Conservation (phyloP, 1,140 invertebrate genomes). For the Hylyphantes graminicola region DNA sequence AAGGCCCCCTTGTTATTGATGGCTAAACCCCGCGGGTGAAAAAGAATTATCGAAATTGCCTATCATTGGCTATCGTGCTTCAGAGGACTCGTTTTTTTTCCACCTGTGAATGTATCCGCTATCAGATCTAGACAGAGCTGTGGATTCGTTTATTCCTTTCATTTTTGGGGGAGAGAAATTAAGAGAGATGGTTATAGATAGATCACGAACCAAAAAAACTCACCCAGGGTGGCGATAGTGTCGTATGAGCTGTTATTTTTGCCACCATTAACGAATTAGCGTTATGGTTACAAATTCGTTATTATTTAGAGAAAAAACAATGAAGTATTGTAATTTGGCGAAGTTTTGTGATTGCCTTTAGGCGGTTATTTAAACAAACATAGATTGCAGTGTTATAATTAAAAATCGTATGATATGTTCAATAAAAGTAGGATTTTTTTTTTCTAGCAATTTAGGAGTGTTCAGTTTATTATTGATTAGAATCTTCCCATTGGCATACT, state of each 20-base stretch:
- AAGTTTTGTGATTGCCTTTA: neutral
- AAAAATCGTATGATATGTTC: too few relatives aligned
- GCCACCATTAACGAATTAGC: neutral
- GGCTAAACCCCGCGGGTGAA: slow-evolving; percentile 18
- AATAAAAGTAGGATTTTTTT: too few relatives aligned
- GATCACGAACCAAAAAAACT: too few relatives aligned
- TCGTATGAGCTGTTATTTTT: slow-evolving; percentile 3
- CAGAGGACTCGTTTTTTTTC: neutral
- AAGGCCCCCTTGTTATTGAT: slow-evolving; percentile 30
- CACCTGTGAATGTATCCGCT: neutral
- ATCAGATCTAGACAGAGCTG: slow-evolving; percentile 34
- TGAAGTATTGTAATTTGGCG: neutral
- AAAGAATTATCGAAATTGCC: slow-evolving; percentile 53
- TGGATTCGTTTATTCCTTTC: slow-evolving; percentile 16
- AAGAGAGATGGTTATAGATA: too few relatives aligned
- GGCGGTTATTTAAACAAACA: neutral
- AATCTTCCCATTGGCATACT: too few relatives aligned
- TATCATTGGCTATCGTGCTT: slow-evolving; percentile 44
- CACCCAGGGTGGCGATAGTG: slow-evolving; percentile 30
- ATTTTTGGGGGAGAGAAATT: too few relatives aligned
- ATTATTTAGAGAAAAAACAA: slow-evolving; percentile 9
- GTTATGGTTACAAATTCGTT: neutral
- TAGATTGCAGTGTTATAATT: neutral
- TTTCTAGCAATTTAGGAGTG: too few relatives aligned
- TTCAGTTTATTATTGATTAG: too few relatives aligned